These are phyloP conservation scores for Zaprionus kolodkinae DNA, from an alignment of 1,140 invertebrate species.

Conservation along the genomic window DNA sequence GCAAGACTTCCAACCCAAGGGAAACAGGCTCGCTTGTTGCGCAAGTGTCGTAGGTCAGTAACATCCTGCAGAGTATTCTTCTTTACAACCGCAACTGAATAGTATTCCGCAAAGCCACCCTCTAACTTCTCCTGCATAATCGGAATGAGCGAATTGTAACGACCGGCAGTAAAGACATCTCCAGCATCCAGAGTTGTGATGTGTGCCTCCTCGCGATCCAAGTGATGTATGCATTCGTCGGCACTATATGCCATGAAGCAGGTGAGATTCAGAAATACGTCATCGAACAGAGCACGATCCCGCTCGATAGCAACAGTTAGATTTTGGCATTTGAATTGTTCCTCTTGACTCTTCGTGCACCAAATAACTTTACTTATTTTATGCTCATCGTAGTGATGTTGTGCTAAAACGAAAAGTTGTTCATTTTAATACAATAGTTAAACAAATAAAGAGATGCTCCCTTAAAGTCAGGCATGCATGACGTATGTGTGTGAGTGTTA, in stretches of 20 bases:
- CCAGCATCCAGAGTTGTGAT: slow-evolving; percentile 95
- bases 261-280: slow-evolving; percentile 87
- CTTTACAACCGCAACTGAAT: slow-evolving; percentile 94
- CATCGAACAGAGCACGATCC: slow-evolving; percentile 88
- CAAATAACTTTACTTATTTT: slow-evolving; percentile 85
- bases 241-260: slow-evolving; percentile 90
- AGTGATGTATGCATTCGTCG: slow-evolving; percentile 92
- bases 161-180: slow-evolving; percentile 95
- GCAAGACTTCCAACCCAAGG: slow-evolving; percentile 95
- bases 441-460: not conserved
- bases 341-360: slow-evolving; percentile 90
- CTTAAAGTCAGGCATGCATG: not conserved
- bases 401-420: slow-evolving; percentile 43
- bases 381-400: slow-evolving; percentile 76
- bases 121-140: slow-evolving; percentile 91
- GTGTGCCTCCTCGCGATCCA: slow-evolving; percentile 92
- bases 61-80: slow-evolving; percentile 88
- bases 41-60: slow-evolving; percentile 87
- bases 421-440: not conserved
- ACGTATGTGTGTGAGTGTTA: not conserved
- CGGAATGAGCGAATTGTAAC: slow-evolving; percentile 96
- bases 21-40: slow-evolving; percentile 93
- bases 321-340: slow-evolving; percentile 91
- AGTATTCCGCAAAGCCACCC: slow-evolving; percentile 87
- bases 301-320: slow-evolving; percentile 88